phyloP scores from a whole-genome alignment of 2,797 vertebrate species.

The Astyanax mexicanus region DNA sequence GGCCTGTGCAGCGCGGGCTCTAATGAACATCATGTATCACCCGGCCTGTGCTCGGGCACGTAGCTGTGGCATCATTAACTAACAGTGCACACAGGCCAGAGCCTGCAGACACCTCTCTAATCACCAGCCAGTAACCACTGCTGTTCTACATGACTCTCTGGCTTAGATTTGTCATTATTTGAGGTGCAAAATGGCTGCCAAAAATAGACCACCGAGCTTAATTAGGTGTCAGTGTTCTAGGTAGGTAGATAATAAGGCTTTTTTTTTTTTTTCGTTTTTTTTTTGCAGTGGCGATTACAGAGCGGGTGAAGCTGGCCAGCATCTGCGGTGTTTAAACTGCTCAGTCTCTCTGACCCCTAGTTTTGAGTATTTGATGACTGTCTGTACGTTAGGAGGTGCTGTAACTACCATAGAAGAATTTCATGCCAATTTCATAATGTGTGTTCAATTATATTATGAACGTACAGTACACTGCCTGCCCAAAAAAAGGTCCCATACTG shows the following conservation, averaged over 20 bases:
- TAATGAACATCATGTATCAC: constrained; percentile 99
- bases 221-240: constrained; percentile 44
- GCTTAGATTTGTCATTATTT: constrained; percentile 45
- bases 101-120: constrained; percentile 69
- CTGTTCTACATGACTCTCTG: constrained; percentile 36
- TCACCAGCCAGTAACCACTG: constrained; percentile 65
- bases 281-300: constrained; percentile 20
- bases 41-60: constrained; percentile 77
- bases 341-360: neutral
- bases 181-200: constrained; percentile 38
- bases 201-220: constrained; percentile 40
- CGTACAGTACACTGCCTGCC: too few relatives aligned
- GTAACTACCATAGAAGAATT: neutral
- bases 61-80: constrained; percentile 85
- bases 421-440: too few relatives aligned
- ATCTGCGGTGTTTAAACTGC: constrained; percentile 19
- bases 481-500: too few relatives aligned
- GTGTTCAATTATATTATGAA: too few relatives aligned
- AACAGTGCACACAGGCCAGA: constrained; percentile 81
- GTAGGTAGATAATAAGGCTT: neutral
- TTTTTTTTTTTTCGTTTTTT: constrained; percentile 7
- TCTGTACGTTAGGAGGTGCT: neutral
- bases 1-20: constrained; percentile 65
- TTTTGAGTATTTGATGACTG: neutral
- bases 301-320: neutral